A percentile compares a stretch with the other conserved stretches of the same genome.
Conservation (phyloP, 2,797 vertebrate species). For the Bryconaethiops microstoma region DNA sequence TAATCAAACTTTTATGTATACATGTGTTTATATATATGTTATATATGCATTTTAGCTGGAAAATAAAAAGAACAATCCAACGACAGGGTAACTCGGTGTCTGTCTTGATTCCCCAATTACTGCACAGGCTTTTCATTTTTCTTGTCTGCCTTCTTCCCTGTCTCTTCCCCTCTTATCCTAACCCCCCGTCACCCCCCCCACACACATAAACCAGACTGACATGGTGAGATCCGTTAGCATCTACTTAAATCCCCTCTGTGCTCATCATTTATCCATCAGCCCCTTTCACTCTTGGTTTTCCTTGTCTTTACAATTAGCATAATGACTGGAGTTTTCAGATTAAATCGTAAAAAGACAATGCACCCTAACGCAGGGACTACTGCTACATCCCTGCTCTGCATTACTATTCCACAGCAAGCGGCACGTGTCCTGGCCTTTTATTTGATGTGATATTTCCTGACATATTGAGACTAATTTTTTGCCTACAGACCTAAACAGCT, state of each 20-base stretch:
- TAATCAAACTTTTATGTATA: not conserved
- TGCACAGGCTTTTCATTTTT: not conserved
- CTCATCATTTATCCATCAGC: slow-evolving; percentile 71
- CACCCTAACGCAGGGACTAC: slow-evolving; percentile 39
- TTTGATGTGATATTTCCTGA: slow-evolving; percentile 89
- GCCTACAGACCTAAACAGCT: slow-evolving; percentile 90
- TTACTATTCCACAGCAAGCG: slow-evolving; percentile 5
- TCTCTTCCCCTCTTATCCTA: not conserved
- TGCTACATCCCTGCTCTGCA: slow-evolving; percentile 1
- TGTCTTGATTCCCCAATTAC: not conserved
- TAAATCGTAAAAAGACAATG: slow-evolving; percentile 30
- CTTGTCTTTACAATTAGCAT: slow-evolving; percentile 58
- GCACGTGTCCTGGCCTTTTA: slow-evolving; percentile 64
- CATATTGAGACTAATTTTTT: slow-evolving; percentile 92
- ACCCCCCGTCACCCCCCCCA: not conserved
- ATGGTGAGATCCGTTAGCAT: slow-evolving; percentile 57
- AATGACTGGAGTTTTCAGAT: slow-evolving; percentile 52
- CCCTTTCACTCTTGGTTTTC: slow-evolving; percentile 49
- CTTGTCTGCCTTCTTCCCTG: not conserved
- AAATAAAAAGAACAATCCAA: not conserved
- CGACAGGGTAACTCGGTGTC: too few relatives aligned
- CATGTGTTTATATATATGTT: not conserved
- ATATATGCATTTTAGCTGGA: not conserved
- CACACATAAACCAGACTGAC: slow-evolving; percentile 15
- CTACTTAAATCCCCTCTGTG: slow-evolving; percentile 71